Conservation (phyloP, 37 sponge, comb jelly and placozoan genomes). For the Chondrosia reniformis region DNA sequence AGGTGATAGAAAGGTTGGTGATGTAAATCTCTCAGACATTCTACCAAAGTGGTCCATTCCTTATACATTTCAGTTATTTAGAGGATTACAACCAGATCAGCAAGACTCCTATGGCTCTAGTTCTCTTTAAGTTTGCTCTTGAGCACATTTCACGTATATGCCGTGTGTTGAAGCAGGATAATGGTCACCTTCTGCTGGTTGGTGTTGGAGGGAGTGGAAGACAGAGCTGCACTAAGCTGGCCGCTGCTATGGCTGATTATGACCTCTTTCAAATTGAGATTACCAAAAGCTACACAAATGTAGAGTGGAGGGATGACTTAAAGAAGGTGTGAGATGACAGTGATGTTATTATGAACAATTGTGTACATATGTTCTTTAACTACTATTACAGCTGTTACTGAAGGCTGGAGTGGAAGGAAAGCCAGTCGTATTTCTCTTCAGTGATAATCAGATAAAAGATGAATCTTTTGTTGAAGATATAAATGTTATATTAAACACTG, state of each 20-base stretch:
- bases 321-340: constrained; percentile 45
- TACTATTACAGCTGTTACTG: constrained; percentile 50
- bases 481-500: constrained; percentile 98
- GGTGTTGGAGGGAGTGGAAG: constrained; percentile 96
- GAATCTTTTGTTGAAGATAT: constrained; percentile 98
- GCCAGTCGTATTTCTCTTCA: constrained; percentile 88
- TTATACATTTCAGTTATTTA: constrained; percentile 57
- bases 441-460: constrained; percentile 97
- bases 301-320: constrained; percentile 95
- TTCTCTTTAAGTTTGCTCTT: constrained; percentile 95
- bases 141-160: constrained; percentile 95
- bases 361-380: background rate
- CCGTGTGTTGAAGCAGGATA: constrained; percentile 92
- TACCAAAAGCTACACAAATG: constrained; percentile 82
- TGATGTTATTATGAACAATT: background rate
- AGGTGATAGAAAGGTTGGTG: constrained; percentile 71
- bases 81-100: constrained; percentile 98
- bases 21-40: background rate
- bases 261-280: constrained; percentile 97
- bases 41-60: background rate
- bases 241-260: constrained; percentile 94
- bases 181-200: constrained; percentile 92
- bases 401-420: constrained; percentile 93
- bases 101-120: constrained; percentile 97
- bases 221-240: constrained; percentile 93